Percentiles rank a stretch among this genome's conserved stretches.
Conservation (phyloP, 2,888 invertebrate genomes). For the Omphaloscelis lunosa region DNA sequence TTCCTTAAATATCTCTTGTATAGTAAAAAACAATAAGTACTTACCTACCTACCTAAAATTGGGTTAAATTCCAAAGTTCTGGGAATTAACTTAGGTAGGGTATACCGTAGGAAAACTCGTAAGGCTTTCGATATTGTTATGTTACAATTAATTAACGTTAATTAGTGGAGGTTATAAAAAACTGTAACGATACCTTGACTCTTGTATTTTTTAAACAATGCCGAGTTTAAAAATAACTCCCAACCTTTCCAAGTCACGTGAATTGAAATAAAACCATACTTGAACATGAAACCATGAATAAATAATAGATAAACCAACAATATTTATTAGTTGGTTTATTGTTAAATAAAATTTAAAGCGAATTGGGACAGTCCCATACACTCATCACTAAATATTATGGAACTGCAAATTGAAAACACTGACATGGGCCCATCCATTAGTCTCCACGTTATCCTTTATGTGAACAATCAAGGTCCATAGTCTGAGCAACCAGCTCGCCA, state of each 20-base stretch:
- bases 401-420: not conserved
- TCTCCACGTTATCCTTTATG: no score
- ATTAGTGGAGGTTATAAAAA: constrained; percentile 5
- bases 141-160: constrained; percentile 1
- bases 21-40: no score
- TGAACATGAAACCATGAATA: not conserved
- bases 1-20: no score
- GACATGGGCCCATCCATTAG: not conserved
- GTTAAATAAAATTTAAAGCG: not conserved
- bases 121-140: not conserved
- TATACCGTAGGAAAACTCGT: not conserved
- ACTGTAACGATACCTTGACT: constrained; percentile 13
- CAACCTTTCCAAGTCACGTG: not conserved
- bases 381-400: not conserved
- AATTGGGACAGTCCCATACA: not conserved
- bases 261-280: constrained; percentile 3
- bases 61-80: not conserved
- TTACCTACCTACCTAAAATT: not conserved
- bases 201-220: constrained; percentile 34
- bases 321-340: not conserved
- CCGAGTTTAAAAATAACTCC: not conserved
- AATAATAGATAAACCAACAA: no score
- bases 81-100: not conserved
- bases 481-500: no score
- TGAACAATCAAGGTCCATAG: no score